Base-by-base conservation (phyloP, 2,113 vertebrate species). In the Platichthys stellatus region DNA sequence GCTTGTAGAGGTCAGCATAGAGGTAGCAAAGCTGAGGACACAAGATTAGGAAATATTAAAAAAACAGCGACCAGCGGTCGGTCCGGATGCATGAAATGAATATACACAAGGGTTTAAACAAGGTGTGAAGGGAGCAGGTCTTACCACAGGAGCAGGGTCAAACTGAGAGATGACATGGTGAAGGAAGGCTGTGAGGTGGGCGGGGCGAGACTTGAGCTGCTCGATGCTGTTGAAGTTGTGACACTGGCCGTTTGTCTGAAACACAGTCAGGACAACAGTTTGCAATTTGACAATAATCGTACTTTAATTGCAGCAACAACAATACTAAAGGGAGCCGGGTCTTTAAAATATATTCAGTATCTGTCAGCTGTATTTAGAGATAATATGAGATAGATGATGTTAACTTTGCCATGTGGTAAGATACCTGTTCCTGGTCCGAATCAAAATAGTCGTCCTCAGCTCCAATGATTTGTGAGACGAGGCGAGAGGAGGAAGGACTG, bases 161-260 rank as follows among this genome's bases (percentile, higher is more conserved):
- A 99, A 99, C 91, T 99, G 98, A 74, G 98, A 98, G 79, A 99
- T 96, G 43, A 99, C 98, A 23, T 99, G 96, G 85, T 99, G 97
- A 85, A 99, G 92, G 70, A 99, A 98, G 24, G 95, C 98, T 73
- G 98, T 96, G 68, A 99, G 93, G 92, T 99, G 98, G 89, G 98
- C 98, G 0, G 98, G 98, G 38, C 97, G 96, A 54, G 96, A 96
- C 85, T 98, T 99, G 26, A 99, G 92, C 78, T 96, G 93, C 88
- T 99, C 98, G 8, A 99, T 97, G 87, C 93, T 97, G 90, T 97
- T 97, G 93, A 99, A 99, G 90, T 95, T 98, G 95, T 96, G 97
- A 88, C 96, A 98, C 76, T 99, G 98, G 66, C 97, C 96, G 2
- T 97, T 97, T 17, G 98, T 95, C 97, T 98, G 79, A 21, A 84